Percentiles rank a stretch among this genome's conserved stretches.
phyloP scores from a whole-genome alignment of 2,797 vertebrate species.

The Apodemus agrarius region DNA sequence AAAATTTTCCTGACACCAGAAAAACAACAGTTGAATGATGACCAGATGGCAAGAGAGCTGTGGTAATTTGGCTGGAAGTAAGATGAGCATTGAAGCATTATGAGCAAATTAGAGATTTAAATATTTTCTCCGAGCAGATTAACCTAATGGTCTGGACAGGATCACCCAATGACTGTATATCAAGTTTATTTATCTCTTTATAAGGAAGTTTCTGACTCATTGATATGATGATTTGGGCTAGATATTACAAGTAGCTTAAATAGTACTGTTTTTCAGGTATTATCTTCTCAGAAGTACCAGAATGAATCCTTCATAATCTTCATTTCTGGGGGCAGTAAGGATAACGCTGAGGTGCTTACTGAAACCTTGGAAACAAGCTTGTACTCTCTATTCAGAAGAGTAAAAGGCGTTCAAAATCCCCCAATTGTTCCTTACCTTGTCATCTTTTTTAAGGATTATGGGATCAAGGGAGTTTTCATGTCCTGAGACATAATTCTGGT shows the following conservation, averaged over 20 bases:
- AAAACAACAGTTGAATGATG: constrained; percentile 80
- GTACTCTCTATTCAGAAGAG: constrained; percentile 74
- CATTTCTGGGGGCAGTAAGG: constrained; percentile 60
- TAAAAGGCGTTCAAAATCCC: constrained; percentile 75
- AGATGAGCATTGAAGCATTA: constrained; percentile 73
- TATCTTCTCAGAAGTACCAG: constrained; percentile 66
- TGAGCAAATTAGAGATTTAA: constrained; percentile 77
- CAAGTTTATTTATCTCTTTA: constrained; percentile 67
- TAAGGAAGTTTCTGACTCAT: constrained; percentile 56
- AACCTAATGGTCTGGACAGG: constrained; percentile 84
- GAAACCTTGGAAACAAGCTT: constrained; percentile 77
- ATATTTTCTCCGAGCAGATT: constrained; percentile 80
- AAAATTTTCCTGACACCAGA: constrained; percentile 78
- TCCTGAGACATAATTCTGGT: constrained; percentile 79
- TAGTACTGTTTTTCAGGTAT: constrained; percentile 73
- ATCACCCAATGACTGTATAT: constrained; percentile 77
- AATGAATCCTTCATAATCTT: constrained; percentile 76
- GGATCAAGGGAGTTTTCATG: constrained; percentile 82
- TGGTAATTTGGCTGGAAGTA: constrained; percentile 77
- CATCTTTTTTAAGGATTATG: constrained; percentile 81
- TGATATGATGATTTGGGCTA: constrained; percentile 66
- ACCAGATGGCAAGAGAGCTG: constrained; percentile 79
- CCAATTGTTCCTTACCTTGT: constrained; percentile 78
- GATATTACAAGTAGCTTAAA: constrained; percentile 64
- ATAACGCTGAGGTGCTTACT: constrained; percentile 56